Conservation (phyloP, 2,888 invertebrate species). For the Parascotia fuliginaria region DNA sequence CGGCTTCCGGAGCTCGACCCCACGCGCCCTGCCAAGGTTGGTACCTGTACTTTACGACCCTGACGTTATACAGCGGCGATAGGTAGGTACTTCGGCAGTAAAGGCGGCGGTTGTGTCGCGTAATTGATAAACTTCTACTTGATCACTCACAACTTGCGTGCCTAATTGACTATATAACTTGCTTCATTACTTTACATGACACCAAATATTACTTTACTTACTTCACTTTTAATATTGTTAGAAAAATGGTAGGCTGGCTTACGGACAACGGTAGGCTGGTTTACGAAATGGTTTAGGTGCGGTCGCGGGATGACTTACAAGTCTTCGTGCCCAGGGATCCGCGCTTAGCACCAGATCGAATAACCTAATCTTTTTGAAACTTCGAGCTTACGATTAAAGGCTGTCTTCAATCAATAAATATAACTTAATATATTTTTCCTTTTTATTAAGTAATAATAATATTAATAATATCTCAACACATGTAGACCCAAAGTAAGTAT, state of each 20-base stretch:
- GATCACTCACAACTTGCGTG: constrained; percentile 35
- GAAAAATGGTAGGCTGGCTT: neutral
- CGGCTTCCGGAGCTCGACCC: constrained; percentile 61
- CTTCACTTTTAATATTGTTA: constrained; percentile 11
- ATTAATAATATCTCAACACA: no score
- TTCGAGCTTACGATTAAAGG: no score
- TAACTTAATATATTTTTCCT: no score
- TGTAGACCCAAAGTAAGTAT: no score
- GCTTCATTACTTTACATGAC: constrained; percentile 28
- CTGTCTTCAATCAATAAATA: no score
- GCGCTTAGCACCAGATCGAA: no score
- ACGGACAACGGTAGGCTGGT: neutral
- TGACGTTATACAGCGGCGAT: constrained; percentile 18
- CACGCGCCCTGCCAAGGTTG: constrained; percentile 54
- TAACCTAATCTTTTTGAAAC: no score
- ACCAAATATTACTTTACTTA: constrained; percentile 11
- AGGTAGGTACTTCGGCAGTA: neutral
- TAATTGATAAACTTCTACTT: constrained; percentile 47
- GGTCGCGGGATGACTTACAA: no score
- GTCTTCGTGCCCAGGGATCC: no score
- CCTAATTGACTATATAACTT: constrained; percentile 31
- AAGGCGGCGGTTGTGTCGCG: constrained; percentile 13
- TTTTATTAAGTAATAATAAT: no score
- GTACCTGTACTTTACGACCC: constrained; percentile 10
- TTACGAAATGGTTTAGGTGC: neutral